Evolutionary conservation across 2,888 invertebrate species (phyloP).

Genomic region (Notodonta ziczac): DNA sequence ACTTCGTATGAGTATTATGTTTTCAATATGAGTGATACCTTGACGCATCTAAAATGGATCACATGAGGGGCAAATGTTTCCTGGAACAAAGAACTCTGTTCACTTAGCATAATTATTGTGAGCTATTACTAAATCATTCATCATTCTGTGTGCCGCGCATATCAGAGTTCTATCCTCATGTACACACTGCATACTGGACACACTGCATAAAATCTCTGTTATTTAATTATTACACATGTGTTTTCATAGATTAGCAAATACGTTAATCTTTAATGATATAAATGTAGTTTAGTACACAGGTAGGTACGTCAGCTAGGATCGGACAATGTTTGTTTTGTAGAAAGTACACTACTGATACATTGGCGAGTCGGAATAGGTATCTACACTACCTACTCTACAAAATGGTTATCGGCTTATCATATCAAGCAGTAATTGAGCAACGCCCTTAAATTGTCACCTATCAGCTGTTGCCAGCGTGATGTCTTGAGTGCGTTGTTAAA

Average conservation of each 20-base stretch:
- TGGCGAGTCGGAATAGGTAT: constrained; percentile 2
- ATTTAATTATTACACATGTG: constrained; percentile 14
- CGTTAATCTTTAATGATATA: no score
- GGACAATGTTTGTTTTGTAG: not conserved
- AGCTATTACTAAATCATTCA: constrained; percentile 27
- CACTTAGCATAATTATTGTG: constrained; percentile 24
- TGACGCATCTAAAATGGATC: constrained; percentile 10
- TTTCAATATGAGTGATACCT: constrained; percentile 49
- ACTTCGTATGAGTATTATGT: constrained; percentile 26
- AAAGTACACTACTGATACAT: constrained; percentile 12
- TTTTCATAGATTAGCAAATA: no score
- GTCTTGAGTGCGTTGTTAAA: constrained; percentile 30
- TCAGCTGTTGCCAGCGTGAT: constrained; percentile 48
- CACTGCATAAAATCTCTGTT: constrained; percentile 27
- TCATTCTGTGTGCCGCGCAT: constrained; percentile 17
- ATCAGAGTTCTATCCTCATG: constrained; percentile 24
- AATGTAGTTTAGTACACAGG: no score
- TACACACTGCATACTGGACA: no score
- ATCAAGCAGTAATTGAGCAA: constrained; percentile 35
- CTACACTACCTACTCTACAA: constrained; percentile 13
- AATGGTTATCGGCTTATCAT: constrained; percentile 47
- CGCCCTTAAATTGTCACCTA: constrained; percentile 31
- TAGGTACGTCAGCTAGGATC: not conserved
- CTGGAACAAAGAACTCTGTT: constrained; percentile 37
- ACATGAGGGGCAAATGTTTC: constrained; percentile 27